These are phyloP conservation scores for Diceros bicornis DNA, from an alignment of 2,797 vertebrate genomes.

Conservation along the genomic window DNA sequence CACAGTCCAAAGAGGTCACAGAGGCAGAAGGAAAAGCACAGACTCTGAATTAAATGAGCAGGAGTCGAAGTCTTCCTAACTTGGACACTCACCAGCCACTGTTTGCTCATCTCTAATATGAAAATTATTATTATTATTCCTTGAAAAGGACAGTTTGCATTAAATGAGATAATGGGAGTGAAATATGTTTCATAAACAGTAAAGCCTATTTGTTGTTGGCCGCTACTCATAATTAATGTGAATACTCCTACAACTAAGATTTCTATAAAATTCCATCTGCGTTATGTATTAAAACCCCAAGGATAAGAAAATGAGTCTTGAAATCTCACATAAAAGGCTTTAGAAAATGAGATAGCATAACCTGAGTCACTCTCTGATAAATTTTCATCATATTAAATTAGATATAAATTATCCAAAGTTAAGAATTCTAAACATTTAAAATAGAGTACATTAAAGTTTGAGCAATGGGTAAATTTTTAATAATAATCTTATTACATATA, in stretches of 20 bases:
- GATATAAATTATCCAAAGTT: background rate
- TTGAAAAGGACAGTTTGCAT: background rate
- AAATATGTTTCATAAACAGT: background rate
- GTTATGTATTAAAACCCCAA: background rate
- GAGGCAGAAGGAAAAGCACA: background rate
- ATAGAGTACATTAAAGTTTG: background rate
- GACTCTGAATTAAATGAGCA: background rate
- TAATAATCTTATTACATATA: background rate
- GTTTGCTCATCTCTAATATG: background rate
- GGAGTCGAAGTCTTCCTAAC: background rate
- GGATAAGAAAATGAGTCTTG: background rate
- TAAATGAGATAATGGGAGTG: background rate
- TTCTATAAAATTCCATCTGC: background rate
- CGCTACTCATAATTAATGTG: background rate
- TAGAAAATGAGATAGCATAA: background rate
- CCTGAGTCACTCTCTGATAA: background rate
- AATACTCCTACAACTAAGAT: background rate
- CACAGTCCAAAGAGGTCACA: background rate
- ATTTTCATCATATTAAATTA: background rate
- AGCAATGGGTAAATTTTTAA: background rate
- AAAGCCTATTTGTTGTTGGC: background rate
- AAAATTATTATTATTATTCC: background rate
- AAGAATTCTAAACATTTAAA: constrained; percentile 37
- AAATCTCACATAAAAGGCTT: background rate
- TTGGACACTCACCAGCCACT: background rate